These are phyloP conservation scores for Apostichopus californicus DNA, from an alignment of 35 echinoderm and acorn worm genomes.

Conservation along the genomic window DNA sequence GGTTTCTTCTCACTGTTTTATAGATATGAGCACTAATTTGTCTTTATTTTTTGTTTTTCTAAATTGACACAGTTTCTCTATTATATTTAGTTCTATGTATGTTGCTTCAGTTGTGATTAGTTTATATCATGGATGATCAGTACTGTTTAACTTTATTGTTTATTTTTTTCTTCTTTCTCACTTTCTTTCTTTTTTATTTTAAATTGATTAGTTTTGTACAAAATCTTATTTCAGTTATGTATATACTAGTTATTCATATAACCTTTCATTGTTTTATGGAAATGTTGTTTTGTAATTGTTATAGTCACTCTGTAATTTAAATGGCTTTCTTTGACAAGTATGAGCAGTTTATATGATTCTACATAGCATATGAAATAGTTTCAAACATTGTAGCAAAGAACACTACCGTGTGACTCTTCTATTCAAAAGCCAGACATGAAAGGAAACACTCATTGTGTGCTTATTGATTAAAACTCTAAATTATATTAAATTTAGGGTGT, in stretches of 20 bases:
- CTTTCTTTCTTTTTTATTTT: background rate
- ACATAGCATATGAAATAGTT: too few relatives aligned
- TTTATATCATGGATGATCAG: background rate
- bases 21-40: background rate
- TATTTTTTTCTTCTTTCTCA: background rate
- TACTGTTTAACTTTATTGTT: conserved; percentile 1
- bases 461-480: too few relatives aligned
- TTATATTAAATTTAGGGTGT: too few relatives aligned
- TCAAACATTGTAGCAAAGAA: too few relatives aligned
- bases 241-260: background rate
- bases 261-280: background rate
- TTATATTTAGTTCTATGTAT: too few relatives aligned
- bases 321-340: background rate
- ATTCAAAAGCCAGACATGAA: too few relatives aligned
- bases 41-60: background rate
- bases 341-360: background rate
- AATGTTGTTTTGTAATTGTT: background rate
- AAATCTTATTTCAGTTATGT: conserved; percentile 15
- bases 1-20: too few relatives aligned
- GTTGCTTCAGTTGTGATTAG: background rate
- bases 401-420: too few relatives aligned
- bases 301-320: background rate
- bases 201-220: background rate
- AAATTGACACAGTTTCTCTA: too few relatives aligned
- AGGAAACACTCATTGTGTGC: too few relatives aligned